phyloP scores from a whole-genome alignment of 2,797 vertebrate species.

The Sebastes vulpes region DNA sequence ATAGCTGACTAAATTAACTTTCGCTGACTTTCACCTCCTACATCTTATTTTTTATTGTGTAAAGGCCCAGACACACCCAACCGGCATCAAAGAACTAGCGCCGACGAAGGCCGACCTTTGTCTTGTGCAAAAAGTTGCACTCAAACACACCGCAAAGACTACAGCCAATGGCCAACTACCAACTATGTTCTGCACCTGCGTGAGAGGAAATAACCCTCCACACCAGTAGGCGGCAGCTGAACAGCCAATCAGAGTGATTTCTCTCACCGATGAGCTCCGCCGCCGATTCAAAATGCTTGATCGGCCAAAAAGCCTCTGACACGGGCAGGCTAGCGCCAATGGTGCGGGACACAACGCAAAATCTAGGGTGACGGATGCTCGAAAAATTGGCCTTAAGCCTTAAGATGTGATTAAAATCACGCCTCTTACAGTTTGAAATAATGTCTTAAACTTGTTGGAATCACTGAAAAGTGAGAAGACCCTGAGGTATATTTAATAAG shows the following conservation, averaged over 20 bases:
- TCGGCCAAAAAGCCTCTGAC: no score
- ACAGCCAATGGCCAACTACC: not conserved
- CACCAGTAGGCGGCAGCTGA: not conserved
- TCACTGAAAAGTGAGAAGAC: not conserved
- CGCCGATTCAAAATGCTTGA: no score
- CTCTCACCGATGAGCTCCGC: not conserved
- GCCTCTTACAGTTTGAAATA: not conserved
- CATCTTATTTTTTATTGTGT: not conserved
- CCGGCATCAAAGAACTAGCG: not conserved
- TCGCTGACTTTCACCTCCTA: not conserved
- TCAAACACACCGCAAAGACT: not conserved
- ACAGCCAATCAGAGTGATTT: not conserved
- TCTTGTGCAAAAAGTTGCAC: not conserved
- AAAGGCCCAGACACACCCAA: not conserved
- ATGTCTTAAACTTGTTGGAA: not conserved
- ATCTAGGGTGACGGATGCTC: no score
- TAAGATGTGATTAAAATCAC: not conserved
- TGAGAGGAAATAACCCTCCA: no score
- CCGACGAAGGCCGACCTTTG: not conserved
- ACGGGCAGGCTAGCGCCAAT: no score
- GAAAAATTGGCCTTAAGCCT: not conserved
- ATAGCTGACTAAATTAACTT: not conserved
- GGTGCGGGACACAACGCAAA: no score
- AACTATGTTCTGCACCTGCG: no score
- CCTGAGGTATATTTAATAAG: not conserved